A percentile compares a stretch with the other conserved stretches of the same genome.
phyloP scores from a whole-genome alignment of 2,797 vertebrate genomes.

The Sebastes steindachneri region DNA sequence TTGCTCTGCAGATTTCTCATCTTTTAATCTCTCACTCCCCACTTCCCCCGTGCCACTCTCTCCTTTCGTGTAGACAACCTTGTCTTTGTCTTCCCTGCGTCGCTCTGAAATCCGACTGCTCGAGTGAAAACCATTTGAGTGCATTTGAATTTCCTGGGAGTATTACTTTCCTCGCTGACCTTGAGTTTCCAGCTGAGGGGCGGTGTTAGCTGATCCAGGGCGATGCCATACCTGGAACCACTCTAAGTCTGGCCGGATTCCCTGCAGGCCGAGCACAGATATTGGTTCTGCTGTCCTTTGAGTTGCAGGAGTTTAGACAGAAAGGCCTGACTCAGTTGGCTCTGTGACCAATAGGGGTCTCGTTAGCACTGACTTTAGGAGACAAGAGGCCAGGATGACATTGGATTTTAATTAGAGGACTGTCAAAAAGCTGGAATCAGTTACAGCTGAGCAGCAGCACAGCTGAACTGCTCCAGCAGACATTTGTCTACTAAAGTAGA shows the following conservation, averaged over 20 bases:
- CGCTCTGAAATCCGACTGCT: constrained; percentile 54
- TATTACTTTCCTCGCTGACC: constrained; percentile 70
- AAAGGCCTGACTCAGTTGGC: constrained; percentile 32
- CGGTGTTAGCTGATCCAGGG: constrained; percentile 64
- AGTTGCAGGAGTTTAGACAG: constrained; percentile 36
- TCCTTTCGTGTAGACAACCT: constrained; percentile 44
- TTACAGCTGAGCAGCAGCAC: constrained; percentile 29
- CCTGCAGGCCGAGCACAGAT: constrained; percentile 49
- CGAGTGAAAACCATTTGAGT: constrained; percentile 57
- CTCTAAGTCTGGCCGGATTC: constrained; percentile 53
- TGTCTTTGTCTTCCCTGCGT: constrained; percentile 57
- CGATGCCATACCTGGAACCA: constrained; percentile 58
- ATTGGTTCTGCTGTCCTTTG: constrained; percentile 30
- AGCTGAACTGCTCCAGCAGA: constrained; percentile 26
- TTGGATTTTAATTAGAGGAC: constrained; percentile 61
- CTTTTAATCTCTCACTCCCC: constrained; percentile 49
- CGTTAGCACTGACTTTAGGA: constrained; percentile 11
- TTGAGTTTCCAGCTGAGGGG: constrained; percentile 66
- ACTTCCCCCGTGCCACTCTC: constrained; percentile 13
- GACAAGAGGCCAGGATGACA: constrained; percentile 35
- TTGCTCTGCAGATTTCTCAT: constrained; percentile 50
- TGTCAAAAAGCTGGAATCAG: constrained; percentile 35
- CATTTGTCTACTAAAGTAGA: constrained; percentile 13
- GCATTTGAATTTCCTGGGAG: constrained; percentile 59
- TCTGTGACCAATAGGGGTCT: constrained; percentile 24